A percentile compares a stretch with the other conserved stretches of the same genome.
These are phyloP conservation scores for Vanessa atalanta DNA, from an alignment of 1,140 invertebrate species.

Conservation along the genomic window DNA sequence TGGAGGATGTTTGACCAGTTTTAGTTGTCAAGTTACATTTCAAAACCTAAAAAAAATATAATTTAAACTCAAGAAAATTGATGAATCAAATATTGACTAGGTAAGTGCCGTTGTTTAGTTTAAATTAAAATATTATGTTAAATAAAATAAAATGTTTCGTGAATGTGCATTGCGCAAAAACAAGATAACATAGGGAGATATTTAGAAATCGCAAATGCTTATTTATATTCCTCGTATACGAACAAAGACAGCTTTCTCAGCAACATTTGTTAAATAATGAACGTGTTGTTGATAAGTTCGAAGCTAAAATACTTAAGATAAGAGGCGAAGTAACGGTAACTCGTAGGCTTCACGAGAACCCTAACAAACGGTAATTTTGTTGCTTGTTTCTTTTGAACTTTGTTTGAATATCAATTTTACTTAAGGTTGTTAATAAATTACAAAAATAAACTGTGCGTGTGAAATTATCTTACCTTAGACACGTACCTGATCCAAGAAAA, in stretches of 20 bases:
- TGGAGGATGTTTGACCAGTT: conserved; percentile 59
- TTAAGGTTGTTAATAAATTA: conserved; percentile 21
- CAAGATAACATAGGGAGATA: neutral
- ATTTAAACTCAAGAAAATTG: neutral
- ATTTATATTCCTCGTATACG: conserved; percentile 25
- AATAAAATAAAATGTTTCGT: neutral
- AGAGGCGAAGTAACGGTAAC: conserved; percentile 42
- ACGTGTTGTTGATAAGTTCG: conserved; percentile 43
- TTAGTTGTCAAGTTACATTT: conserved; percentile 40
- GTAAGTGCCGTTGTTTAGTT: neutral
- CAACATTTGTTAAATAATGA: conserved; percentile 31
- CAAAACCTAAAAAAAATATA: conserved; percentile 14
- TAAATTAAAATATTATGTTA: neutral
- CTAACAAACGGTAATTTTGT: conserved; percentile 39
- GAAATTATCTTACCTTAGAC: neutral
- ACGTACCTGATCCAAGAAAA: no score
- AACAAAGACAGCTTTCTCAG: conserved; percentile 36
- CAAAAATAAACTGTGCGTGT: conserved; percentile 25
- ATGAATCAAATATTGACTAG: neutral
- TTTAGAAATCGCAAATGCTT: conserved; percentile 21
- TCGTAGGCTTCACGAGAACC: conserved; percentile 34
- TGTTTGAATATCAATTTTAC: conserved; percentile 36
- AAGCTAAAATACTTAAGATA: conserved; percentile 48
- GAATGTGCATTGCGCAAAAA: neutral
- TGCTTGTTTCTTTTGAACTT: conserved; percentile 27